Percentiles rank a stretch among this genome's conserved stretches.
These are phyloP conservation scores for Galemys pyrenaicus DNA, from an alignment of 2,113 vertebrate genomes.

Conservation along the genomic window DNA sequence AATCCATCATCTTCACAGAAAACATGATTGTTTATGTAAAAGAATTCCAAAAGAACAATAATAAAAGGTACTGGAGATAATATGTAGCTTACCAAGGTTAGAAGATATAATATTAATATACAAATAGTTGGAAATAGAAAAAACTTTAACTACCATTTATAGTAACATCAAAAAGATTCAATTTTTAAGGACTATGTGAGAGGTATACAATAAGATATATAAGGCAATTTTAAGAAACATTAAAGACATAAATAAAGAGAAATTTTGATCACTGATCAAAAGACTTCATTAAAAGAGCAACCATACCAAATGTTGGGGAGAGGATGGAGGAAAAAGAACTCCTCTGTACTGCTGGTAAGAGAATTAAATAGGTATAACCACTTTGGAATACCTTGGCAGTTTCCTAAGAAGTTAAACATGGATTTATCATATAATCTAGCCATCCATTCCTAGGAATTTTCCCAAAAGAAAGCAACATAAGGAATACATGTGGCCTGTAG, in stretches of 20 bases:
- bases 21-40: background rate
- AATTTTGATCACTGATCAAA: background rate
- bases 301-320: background rate
- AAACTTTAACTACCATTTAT: no score
- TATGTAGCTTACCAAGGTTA: background rate
- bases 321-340: background rate
- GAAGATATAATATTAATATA: background rate
- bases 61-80: background rate
- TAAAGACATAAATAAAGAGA: background rate
- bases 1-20: background rate
- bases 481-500: background rate
- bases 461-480: background rate
- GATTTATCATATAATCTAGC: background rate
- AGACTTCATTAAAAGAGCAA: background rate
- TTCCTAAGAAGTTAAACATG: slow-evolving; percentile 12
- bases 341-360: background rate
- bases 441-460: background rate
- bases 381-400: background rate
- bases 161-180: background rate
- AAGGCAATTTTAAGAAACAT: background rate
- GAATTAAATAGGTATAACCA: background rate
- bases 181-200: background rate
- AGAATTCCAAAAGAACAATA: slow-evolving; percentile 1
- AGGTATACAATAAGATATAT: background rate
- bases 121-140: background rate